phyloP scores from a whole-genome alignment of 2,797 vertebrate genomes.

The Esox lucius region DNA sequence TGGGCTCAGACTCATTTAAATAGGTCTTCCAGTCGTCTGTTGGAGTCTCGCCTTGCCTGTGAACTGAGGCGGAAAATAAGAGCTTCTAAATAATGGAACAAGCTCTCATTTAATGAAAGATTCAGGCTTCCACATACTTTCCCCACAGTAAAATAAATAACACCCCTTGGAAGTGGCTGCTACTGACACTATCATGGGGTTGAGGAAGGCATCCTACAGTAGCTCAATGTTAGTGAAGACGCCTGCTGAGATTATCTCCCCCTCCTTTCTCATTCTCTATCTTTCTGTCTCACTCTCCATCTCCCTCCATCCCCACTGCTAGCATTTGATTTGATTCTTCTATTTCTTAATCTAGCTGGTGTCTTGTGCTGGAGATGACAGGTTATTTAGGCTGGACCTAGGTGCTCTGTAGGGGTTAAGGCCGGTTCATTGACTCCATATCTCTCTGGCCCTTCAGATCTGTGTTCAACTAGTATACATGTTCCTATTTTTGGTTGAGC shows the following conservation, averaged over 20 bases:
- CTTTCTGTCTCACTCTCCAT: background rate
- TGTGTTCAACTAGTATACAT: background rate
- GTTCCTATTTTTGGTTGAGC: background rate
- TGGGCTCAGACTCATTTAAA: slow-evolving; percentile 72
- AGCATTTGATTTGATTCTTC: slow-evolving; percentile 18
- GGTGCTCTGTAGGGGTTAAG: slow-evolving; percentile 33
- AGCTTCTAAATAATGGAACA: slow-evolving; percentile 76
- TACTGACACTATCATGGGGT: slow-evolving; percentile 56
- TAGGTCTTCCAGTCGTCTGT: slow-evolving; percentile 71
- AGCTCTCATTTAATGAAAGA: slow-evolving; percentile 74
- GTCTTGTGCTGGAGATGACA: slow-evolving; percentile 35
- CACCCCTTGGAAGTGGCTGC: slow-evolving; percentile 60
- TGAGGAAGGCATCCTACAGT: slow-evolving; percentile 37
- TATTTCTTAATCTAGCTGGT: slow-evolving; percentile 12
- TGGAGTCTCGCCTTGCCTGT: slow-evolving; percentile 68
- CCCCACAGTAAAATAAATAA: slow-evolving; percentile 51
- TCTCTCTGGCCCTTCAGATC: slow-evolving; percentile 50
- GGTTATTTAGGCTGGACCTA: slow-evolving; percentile 56
- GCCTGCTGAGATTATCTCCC: slow-evolving; percentile 46
- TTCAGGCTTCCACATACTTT: slow-evolving; percentile 62
- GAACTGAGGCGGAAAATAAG: slow-evolving; percentile 74
- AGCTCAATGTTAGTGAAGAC: slow-evolving; percentile 32
- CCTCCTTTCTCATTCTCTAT: background rate
- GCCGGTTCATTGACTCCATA: slow-evolving; percentile 62
- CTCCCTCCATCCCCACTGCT: background rate